phyloP scores from a whole-genome alignment of 2,113 vertebrate species.

The Casuarius casuarius region DNA sequence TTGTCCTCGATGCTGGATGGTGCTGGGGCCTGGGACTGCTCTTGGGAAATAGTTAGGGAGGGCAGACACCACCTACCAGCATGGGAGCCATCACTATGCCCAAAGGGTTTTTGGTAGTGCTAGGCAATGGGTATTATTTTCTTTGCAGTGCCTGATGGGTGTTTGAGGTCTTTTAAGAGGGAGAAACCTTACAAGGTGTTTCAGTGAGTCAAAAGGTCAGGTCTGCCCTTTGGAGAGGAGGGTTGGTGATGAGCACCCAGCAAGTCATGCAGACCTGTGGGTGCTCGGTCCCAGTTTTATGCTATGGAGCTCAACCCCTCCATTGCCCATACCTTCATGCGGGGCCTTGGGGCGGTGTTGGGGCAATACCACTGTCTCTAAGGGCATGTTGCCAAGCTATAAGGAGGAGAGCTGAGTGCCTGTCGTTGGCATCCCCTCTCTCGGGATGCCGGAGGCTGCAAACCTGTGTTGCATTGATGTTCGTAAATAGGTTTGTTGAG shows the following conservation, averaged over 20 bases:
- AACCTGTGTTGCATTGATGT: neutral
- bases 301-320: neutral
- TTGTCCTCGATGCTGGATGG: neutral
- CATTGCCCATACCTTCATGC: neutral
- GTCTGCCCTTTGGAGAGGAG: neutral
- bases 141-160: neutral
- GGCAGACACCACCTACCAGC: neutral
- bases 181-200: neutral
- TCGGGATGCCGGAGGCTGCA: neutral
- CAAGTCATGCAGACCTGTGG: neutral
- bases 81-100: neutral
- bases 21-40: neutral
- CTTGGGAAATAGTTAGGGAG: neutral
- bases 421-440: neutral
- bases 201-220: neutral
- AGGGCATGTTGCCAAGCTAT: accelerated
- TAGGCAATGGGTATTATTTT: neutral
- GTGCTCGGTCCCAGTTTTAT: neutral
- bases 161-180: neutral
- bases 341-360: neutral
- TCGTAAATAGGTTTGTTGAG: neutral
- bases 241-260: neutral
- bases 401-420: neutral
- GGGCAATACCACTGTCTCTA: neutral
- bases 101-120: neutral